These are phyloP conservation scores for Stegodyphus dumicola DNA, from an alignment of 1,140 invertebrate genomes.

Conservation along the genomic window DNA sequence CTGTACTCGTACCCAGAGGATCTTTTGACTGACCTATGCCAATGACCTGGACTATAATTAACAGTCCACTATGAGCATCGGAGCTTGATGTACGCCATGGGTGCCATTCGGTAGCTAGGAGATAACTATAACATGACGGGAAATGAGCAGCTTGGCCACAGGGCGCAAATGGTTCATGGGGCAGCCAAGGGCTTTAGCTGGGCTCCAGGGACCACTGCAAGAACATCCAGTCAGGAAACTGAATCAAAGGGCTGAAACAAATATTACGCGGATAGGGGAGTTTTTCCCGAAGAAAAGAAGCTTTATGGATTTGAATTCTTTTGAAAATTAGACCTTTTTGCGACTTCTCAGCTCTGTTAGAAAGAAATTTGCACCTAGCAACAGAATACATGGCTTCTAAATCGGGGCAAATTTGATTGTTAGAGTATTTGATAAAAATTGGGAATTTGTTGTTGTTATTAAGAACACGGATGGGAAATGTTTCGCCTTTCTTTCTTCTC, in stretches of 20 bases:
- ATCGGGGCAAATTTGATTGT: no score
- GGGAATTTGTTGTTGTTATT: no score
- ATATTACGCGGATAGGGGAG: slow-evolving; percentile 52
- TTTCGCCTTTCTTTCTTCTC: no score
- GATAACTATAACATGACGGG: slow-evolving; percentile 61
- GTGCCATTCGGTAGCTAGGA: slow-evolving; percentile 52
- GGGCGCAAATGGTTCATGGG: slow-evolving; percentile 61
- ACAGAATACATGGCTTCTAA: no score
- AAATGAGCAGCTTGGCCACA: slow-evolving; percentile 56
- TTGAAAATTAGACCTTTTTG: background rate
- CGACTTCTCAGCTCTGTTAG: no score
- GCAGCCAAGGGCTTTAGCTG: slow-evolving; percentile 52
- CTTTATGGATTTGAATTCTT: slow-evolving; percentile 24
- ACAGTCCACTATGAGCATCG: slow-evolving; percentile 56
- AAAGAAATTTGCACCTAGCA: no score
- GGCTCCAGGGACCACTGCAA: slow-evolving; percentile 49
- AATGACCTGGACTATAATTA: slow-evolving; percentile 58
- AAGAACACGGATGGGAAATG: no score
- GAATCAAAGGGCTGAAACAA: slow-evolving; percentile 61
- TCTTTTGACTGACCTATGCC: slow-evolving; percentile 40
- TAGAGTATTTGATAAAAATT: no score
- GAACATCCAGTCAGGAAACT: slow-evolving; percentile 58
- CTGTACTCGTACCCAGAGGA: background rate
- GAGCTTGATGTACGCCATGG: slow-evolving; percentile 55
- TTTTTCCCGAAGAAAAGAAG: slow-evolving; percentile 31